Evolutionary conservation across 2,797 vertebrate species (phyloP).

Genomic region (Denticeps clupeoides): DNA sequence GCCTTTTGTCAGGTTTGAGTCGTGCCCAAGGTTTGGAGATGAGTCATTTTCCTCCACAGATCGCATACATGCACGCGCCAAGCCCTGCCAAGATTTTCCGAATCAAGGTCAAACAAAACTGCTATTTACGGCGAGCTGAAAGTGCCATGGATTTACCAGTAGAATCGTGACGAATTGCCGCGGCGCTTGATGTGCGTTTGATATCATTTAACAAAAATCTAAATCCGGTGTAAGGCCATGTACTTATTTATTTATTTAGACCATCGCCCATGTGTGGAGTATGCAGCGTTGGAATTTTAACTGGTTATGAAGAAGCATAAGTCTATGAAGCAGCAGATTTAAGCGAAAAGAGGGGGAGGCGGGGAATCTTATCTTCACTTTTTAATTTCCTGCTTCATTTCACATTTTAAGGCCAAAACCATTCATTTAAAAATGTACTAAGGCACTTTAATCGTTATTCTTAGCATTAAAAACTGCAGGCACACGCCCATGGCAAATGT

Average conservation of each 20-base stretch:
- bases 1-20: slow-evolving; percentile 2
- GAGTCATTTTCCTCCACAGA: slow-evolving; percentile 1
- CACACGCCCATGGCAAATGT: not conserved
- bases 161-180: too few species aligned
- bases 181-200: slow-evolving; percentile 10
- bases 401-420: slow-evolving; percentile 49
- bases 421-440: slow-evolving; percentile 43
- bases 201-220: not conserved
- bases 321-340: slow-evolving; percentile 30
- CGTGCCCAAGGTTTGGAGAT: not conserved
- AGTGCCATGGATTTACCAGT: slow-evolving; percentile 28
- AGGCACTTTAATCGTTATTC: slow-evolving; percentile 48
- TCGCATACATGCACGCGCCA: slow-evolving; percentile 19
- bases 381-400: slow-evolving; percentile 68
- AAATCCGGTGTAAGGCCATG: slow-evolving; percentile 27
- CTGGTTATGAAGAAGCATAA: slow-evolving; percentile 26
- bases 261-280: slow-evolving; percentile 22
- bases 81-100: slow-evolving; percentile 25
- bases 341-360: slow-evolving; percentile 34
- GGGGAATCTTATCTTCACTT: slow-evolving; percentile 45
- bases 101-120: slow-evolving; percentile 39
- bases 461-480: slow-evolving; percentile 20
- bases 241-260: too few species aligned
- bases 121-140: slow-evolving; percentile 42
- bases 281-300: slow-evolving; percentile 15